Evolutionary conservation across 2,888 invertebrate species (phyloP).

Genomic region (Ectropis crepuscularia): DNA sequence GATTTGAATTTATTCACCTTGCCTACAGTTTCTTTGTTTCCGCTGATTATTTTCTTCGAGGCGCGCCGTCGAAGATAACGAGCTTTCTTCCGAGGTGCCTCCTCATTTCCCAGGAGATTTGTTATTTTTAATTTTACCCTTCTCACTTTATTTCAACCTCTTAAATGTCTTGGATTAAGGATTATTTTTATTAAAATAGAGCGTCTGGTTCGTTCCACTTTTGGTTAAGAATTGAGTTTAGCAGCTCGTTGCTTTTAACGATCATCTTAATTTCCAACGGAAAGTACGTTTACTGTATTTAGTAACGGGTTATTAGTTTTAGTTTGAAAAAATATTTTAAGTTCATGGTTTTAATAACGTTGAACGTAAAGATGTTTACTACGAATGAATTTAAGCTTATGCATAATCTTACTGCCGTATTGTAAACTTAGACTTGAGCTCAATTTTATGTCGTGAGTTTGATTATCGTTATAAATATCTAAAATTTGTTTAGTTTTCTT

Average conservation of each 20-base stretch:
- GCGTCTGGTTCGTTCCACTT: constrained; percentile 31
- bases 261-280: constrained; percentile 30
- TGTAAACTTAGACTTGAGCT: too few relatives aligned
- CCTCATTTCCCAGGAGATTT: constrained; percentile 67
- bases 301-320: constrained; percentile 19
- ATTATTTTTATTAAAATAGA: constrained; percentile 37
- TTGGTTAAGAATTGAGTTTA: constrained; percentile 37
- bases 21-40: constrained; percentile 59
- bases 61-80: constrained; percentile 65
- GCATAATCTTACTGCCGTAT: too few relatives aligned
- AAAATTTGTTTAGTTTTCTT: too few relatives aligned
- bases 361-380: too few relatives aligned
- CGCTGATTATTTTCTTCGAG: constrained; percentile 66
- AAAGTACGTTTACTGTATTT: constrained; percentile 15
- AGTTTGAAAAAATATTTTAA: background rate
- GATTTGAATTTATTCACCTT: constrained; percentile 53
- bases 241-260: constrained; percentile 40
- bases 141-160: constrained; percentile 39
- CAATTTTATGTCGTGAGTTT: too few relatives aligned
- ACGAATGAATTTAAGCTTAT: too few relatives aligned
- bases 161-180: constrained; percentile 35
- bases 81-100: constrained; percentile 63
- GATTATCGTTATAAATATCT: too few relatives aligned
- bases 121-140: constrained; percentile 66
- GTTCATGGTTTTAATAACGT: background rate